Conservation (phyloP, 2,113 vertebrate species). For the Calyptomena viridis region DNA sequence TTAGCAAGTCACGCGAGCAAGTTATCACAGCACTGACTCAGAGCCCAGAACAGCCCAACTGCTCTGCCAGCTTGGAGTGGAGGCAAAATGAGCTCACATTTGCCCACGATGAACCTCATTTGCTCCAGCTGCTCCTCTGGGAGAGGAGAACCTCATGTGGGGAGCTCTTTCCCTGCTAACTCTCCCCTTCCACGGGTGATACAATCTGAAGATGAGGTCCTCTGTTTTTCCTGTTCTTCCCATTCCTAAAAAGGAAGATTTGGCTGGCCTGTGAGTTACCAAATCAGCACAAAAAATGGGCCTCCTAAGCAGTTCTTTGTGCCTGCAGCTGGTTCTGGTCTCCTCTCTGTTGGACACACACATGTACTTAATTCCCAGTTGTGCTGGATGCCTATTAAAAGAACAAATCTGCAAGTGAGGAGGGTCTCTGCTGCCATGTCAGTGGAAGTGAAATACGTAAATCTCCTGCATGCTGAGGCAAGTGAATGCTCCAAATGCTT, state of each 20-base stretch:
- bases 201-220: slow-evolving; percentile 39
- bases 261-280: slow-evolving; percentile 19
- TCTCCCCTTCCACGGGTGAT: neutral
- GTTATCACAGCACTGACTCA: neutral
- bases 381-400: slow-evolving; percentile 55
- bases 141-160: slow-evolving; percentile 11
- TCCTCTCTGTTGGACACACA: slow-evolving; percentile 59
- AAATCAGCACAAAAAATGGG: slow-evolving; percentile 59
- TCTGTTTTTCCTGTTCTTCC: slow-evolving; percentile 17
- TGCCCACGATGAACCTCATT: slow-evolving; percentile 13
- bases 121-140: slow-evolving; percentile 44
- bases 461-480: neutral
- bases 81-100: slow-evolving; percentile 23
- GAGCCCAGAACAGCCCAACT: neutral
- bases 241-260: slow-evolving; percentile 64
- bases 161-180: slow-evolving; percentile 14
- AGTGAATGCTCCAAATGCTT: neutral
- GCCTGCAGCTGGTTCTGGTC: slow-evolving; percentile 62
- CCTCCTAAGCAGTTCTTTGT: slow-evolving; percentile 55
- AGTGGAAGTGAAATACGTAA: slow-evolving; percentile 30
- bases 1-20: neutral
- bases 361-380: slow-evolving; percentile 50
- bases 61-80: slow-evolving; percentile 10
- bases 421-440: slow-evolving; percentile 22
- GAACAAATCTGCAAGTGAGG: slow-evolving; percentile 38